A percentile compares a stretch with the other conserved stretches of the same genome.
Evolutionary conservation across 2,888 invertebrate species (phyloP).

Genomic region (Dorcus hopei): DNA sequence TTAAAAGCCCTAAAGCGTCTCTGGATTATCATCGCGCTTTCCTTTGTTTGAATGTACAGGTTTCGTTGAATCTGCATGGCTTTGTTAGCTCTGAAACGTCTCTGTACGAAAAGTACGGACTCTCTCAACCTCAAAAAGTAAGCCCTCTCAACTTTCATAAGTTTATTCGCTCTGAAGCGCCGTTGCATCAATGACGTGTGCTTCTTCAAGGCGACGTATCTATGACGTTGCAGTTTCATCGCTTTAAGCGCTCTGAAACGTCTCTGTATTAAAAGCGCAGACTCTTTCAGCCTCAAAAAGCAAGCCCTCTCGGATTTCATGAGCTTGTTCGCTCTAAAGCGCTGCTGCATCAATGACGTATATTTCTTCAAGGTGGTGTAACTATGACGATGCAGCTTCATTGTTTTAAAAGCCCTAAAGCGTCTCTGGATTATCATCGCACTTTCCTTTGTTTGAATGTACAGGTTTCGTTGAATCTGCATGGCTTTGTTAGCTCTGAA

Average conservation of each 20-base stretch:
- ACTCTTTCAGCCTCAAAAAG: conserved; percentile 31
- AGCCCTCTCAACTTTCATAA: conserved; percentile 43
- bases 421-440: conserved; percentile 35
- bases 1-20: conserved; percentile 25
- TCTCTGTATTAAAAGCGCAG: conserved; percentile 52
- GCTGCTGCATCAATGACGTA: conserved; percentile 49
- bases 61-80: conserved; percentile 45
- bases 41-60: conserved; percentile 43
- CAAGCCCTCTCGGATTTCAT: background rate
- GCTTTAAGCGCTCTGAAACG: too few relatives aligned
- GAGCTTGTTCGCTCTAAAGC: conserved; percentile 46
- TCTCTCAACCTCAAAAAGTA: conserved; percentile 43
- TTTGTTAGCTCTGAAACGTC: conserved; percentile 50
- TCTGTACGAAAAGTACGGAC: conserved; percentile 52
- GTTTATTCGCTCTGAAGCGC: conserved; percentile 29
- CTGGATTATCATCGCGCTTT: conserved; percentile 18
- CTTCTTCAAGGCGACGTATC: conserved; percentile 31
- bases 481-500: conserved; percentile 41
- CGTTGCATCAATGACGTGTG: conserved; percentile 44
- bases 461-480: background rate
- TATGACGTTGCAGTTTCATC: too few relatives aligned
- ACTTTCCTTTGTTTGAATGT: conserved; percentile 18
- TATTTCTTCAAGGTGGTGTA: conserved; percentile 36
- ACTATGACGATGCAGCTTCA: background rate
- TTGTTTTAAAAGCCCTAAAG: conserved; percentile 33